phyloP scores from a whole-genome alignment of 2,797 vertebrate species.

The Aselliscus stoliczkanus region DNA sequence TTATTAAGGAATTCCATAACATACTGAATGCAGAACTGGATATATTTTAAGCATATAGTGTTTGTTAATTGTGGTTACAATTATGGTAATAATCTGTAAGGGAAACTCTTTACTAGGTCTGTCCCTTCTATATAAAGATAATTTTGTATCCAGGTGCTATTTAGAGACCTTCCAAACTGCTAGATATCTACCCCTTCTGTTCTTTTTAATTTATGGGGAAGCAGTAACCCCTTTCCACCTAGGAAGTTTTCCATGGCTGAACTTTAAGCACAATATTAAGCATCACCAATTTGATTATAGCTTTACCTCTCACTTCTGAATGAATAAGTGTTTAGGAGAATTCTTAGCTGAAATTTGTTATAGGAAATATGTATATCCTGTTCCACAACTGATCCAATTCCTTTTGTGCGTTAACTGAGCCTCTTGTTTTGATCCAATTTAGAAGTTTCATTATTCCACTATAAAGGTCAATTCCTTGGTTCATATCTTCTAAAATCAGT shows the following conservation, averaged over 20 bases:
- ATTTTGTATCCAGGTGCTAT: background rate
- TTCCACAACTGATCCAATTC: background rate
- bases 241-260: background rate
- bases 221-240: background rate
- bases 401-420: background rate
- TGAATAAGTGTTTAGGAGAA: background rate
- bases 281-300: background rate
- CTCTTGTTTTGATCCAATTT: background rate
- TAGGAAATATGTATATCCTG: background rate
- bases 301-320: background rate
- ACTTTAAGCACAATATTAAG: background rate
- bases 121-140: background rate
- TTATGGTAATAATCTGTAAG: background rate
- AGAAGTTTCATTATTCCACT: background rate
- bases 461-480: background rate
- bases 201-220: background rate
- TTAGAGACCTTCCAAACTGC: background rate
- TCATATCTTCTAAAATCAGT: background rate
- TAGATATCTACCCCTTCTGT: background rate
- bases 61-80: background rate
- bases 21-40: background rate
- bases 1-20: background rate
- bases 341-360: background rate
- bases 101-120: background rate
- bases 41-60: background rate